Evolutionary conservation across 2,797 vertebrate genomes (phyloP).

Genomic region (Coendou prehensilis): DNA sequence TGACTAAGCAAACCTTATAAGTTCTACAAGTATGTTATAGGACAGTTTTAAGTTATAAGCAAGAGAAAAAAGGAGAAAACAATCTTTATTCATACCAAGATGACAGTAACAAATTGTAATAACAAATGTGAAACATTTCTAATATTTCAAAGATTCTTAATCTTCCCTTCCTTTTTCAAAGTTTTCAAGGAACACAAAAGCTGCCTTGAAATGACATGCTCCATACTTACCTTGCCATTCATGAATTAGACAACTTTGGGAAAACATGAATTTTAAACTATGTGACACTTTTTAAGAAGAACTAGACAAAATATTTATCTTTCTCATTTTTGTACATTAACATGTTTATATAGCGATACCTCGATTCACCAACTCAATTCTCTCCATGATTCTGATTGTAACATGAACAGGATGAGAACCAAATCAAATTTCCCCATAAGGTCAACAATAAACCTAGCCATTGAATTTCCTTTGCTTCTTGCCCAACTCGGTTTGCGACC

Average conservation of each 20-base stretch:
- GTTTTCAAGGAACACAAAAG: neutral
- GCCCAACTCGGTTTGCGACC: neutral
- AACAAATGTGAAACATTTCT: conserved; percentile 1
- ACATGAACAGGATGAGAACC: neutral
- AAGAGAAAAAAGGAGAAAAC: conserved; percentile 16
- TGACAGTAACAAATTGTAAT: neutral
- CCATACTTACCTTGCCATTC: neutral
- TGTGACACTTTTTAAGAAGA: neutral
- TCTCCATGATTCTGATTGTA: neutral
- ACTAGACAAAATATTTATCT: neutral
- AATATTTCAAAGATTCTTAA: conserved; percentile 28
- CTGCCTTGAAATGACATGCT: neutral
- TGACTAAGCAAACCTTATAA: neutral
- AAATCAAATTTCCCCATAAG: neutral
- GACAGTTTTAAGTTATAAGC: conserved; percentile 3
- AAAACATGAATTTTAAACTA: conserved; percentile 38
- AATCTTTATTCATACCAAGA: neutral
- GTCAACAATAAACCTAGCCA: neutral
- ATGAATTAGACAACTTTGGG: conserved; percentile 10
- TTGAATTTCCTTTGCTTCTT: neutral
- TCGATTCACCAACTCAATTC: neutral
- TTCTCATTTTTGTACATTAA: neutral
- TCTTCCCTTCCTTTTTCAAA: conserved; percentile 20
- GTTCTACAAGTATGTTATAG: neutral
- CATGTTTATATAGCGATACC: neutral